Percentiles rank a stretch among this genome's conserved stretches.
Conservation (phyloP, 2,797 vertebrate species). For the Delichon dasypus region DNA sequence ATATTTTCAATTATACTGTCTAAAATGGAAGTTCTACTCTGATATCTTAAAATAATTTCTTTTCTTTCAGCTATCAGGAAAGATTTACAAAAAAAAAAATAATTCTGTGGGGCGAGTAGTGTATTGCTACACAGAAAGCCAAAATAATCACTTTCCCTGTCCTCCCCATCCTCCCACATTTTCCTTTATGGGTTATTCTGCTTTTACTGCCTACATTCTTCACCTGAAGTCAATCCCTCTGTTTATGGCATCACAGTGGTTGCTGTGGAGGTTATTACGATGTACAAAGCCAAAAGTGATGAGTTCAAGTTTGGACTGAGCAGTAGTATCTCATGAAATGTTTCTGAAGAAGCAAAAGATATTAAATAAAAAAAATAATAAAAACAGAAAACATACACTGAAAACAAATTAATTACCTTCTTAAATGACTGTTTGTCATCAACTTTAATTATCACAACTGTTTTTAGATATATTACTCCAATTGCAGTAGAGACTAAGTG, state of each 20-base stretch:
- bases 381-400: not conserved
- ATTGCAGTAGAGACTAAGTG: not conserved
- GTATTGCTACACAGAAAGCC: not conserved
- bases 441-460: not conserved
- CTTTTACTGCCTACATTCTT: constrained; percentile 50
- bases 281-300: constrained; percentile 21
- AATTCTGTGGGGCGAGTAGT: fast-evolving
- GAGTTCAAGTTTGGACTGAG: constrained; percentile 4
- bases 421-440: not conserved
- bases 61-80: not conserved
- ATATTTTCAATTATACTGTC: not conserved
- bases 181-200: constrained; percentile 23
- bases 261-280: constrained; percentile 11
- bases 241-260: constrained; percentile 42
- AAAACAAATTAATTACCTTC: not conserved
- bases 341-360: not conserved
- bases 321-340: not conserved
- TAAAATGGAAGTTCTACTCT: not conserved
- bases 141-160: constrained; percentile 40
- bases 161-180: constrained; percentile 24
- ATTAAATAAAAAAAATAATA: fast-evolving
- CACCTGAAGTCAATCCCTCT: constrained; percentile 54
- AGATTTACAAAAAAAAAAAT: not conserved
- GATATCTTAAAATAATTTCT: not conserved
- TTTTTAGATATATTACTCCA: not conserved